A percentile compares a stretch with the other conserved stretches of the same genome.
These are phyloP conservation scores for Rhineura floridana DNA, from an alignment of 2,113 vertebrate species.

Conservation along the genomic window DNA sequence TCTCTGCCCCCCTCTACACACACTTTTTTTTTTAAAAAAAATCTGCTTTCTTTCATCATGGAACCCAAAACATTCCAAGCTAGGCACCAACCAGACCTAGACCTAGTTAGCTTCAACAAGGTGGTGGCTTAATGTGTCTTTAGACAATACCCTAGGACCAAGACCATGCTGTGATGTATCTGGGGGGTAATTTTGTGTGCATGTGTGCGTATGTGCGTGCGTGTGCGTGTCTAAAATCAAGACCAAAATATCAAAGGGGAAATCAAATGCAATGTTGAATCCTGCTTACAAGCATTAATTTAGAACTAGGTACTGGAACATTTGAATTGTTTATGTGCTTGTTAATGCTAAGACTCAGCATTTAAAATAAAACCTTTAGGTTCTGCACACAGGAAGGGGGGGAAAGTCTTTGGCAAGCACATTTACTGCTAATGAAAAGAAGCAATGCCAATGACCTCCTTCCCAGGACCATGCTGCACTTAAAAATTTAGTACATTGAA, in stretches of 20 bases:
- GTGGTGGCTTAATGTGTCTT: no score
- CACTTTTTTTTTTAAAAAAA: no score
- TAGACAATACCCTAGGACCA: no score
- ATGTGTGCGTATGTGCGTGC: no score
- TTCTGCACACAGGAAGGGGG: neutral
- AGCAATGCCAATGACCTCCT: constrained; percentile 17
- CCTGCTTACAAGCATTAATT: constrained; percentile 24
- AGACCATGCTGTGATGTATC: no score
- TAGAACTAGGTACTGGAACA: constrained; percentile 29
- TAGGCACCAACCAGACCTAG: no score
- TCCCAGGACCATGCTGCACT: neutral
- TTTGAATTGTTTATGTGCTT: constrained; percentile 57
- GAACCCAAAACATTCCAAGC: no score
- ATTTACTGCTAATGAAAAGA: constrained; percentile 47
- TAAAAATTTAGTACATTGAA: constrained; percentile 18
- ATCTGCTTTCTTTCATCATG: no score
- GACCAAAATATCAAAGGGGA: neutral
- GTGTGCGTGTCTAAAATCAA: no score
- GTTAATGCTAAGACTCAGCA: constrained; percentile 27
- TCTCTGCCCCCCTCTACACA: no score
- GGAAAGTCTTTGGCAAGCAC: constrained; percentile 31
- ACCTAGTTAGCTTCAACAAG: no score
- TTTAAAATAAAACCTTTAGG: constrained; percentile 39
- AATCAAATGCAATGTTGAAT: constrained; percentile 5
- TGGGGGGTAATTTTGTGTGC: no score